phyloP scores from a whole-genome alignment of 2,797 vertebrate genomes.

The Apogon hyalosoma region DNA sequence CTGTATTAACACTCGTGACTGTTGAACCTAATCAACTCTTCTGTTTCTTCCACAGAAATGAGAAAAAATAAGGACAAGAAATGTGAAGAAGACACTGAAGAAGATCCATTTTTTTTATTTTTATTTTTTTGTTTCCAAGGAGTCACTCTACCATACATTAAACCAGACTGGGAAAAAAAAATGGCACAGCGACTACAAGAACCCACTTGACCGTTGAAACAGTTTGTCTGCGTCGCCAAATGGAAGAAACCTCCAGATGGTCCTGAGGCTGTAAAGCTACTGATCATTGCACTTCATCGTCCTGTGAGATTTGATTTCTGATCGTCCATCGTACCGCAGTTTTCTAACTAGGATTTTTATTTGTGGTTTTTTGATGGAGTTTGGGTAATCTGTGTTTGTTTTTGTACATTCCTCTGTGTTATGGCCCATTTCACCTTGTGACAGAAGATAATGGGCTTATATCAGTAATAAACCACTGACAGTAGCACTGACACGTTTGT shows the following conservation, averaged over 20 bases:
- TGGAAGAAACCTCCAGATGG: slow-evolving; percentile 34
- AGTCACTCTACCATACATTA: slow-evolving; percentile 52
- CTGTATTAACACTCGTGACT: neutral
- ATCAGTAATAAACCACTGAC: slow-evolving; percentile 30
- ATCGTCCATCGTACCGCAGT: slow-evolving; percentile 45
- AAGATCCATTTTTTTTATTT: slow-evolving; percentile 37
- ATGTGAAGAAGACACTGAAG: slow-evolving; percentile 62
- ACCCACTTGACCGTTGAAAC: slow-evolving; percentile 50
- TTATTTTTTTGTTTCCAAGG: slow-evolving; percentile 56
- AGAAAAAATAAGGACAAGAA: slow-evolving; percentile 75
- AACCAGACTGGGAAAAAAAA: slow-evolving; percentile 63
- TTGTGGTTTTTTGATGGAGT: slow-evolving; percentile 59
- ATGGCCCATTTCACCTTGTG: slow-evolving; percentile 42
- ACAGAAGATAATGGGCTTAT: slow-evolving; percentile 20
- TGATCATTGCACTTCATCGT: slow-evolving; percentile 76
- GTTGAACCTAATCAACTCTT: slow-evolving; percentile 1
- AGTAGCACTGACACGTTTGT: slow-evolving; percentile 43
- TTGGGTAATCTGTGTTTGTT: slow-evolving; percentile 39
- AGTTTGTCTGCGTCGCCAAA: slow-evolving; percentile 61
- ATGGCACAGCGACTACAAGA: slow-evolving; percentile 47
- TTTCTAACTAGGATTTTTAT: slow-evolving; percentile 47
- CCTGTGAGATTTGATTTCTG: slow-evolving; percentile 68
- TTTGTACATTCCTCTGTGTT: slow-evolving; percentile 76
- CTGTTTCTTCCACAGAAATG: slow-evolving; percentile 68
- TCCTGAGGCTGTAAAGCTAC: slow-evolving; percentile 61